Base-by-base conservation (phyloP, 2,888 invertebrate species). In the Hydroisotoma schaefferi region DNA sequence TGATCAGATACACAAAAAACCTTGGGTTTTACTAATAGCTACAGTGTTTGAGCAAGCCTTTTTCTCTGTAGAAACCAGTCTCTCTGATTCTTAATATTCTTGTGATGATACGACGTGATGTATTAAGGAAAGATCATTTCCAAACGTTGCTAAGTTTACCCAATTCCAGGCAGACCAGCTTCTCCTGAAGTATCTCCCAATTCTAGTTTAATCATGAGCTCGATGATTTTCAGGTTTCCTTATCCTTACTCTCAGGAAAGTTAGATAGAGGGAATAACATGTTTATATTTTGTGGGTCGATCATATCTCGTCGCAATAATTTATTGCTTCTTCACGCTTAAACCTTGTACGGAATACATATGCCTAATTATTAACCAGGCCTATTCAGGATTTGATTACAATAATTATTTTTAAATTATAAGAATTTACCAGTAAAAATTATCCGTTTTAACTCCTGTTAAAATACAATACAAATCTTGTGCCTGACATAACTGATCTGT, bases 351-450 rank as follows among this genome's bases (percentile, higher is more conserved):
- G 57, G 63, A 61, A 63, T 63, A 67, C 60, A 61, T 57, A 63
- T 67, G 55, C 64, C 61, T 61, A 67, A 67, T 67, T 61, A 67
- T 60, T 58, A 62, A 48, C 54, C 59, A 54, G 56, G 49, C 57
- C 55, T 58, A 58, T 53, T 59, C 61, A 58, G 38, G 38, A 52
- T 55, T 59, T 63, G 63, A 67, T 67, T 63, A 67, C 63, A 67
- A 67, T 67, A 67, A 67, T 67, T 67, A 67, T 62, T 55, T 61
- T 61, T 57, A 67, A 67, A 67, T 67, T 67, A 67, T 63, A 63
- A 67, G 67, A 67, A 66, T 67, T 67, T 67, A 58, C 57, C 57
- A 43, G 51, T 57, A 57, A 59, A 63, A 67, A 67, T 67, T 67
- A 67, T 63, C 63, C 55, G 61, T 67, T 67, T 67, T 63, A 67